Evolutionary conservation across 1,140 invertebrate species (phyloP).

Genomic region (Lysiphlebus fabarum): DNA sequence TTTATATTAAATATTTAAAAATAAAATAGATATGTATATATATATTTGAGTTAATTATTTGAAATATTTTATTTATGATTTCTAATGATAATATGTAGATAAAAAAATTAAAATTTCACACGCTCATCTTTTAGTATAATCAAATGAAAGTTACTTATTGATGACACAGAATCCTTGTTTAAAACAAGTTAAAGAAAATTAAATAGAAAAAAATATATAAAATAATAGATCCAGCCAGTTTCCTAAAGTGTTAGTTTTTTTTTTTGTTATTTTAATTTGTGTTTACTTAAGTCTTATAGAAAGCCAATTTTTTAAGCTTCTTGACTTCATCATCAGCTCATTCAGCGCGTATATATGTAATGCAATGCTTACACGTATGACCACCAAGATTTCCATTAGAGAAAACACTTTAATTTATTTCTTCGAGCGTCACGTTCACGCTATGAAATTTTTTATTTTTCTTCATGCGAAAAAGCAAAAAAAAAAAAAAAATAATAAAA

Average conservation of each 20-base stretch:
- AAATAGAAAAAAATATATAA: no score
- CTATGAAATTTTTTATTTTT: neutral
- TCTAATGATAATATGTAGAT: no score
- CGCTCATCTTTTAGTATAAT: neutral
- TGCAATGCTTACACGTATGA: slow-evolving; percentile 21
- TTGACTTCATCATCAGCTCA: slow-evolving; percentile 7
- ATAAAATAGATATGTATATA: no score
- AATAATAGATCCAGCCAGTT: slow-evolving; percentile 8
- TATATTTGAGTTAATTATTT: no score
- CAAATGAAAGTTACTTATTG: slow-evolving; percentile 1
- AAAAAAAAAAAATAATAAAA: no score
- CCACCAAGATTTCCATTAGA: slow-evolving; percentile 43
- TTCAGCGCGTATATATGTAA: slow-evolving; percentile 10
- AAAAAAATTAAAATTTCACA: neutral
- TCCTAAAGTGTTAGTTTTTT: neutral
- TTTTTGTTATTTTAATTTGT: no score
- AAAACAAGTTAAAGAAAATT: neutral
- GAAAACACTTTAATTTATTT: slow-evolving; percentile 30
- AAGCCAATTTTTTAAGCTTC: neutral
- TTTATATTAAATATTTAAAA: no score
- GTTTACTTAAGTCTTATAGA: no score
- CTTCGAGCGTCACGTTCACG: slow-evolving; percentile 22
- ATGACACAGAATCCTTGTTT: slow-evolving; percentile 24
- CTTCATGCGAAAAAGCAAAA: neutral
- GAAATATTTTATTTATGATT: no score